A percentile compares a stretch with the other conserved stretches of the same genome.
Conservation (phyloP, 1,140 invertebrate species). For the Heliothis subflexa region DNA sequence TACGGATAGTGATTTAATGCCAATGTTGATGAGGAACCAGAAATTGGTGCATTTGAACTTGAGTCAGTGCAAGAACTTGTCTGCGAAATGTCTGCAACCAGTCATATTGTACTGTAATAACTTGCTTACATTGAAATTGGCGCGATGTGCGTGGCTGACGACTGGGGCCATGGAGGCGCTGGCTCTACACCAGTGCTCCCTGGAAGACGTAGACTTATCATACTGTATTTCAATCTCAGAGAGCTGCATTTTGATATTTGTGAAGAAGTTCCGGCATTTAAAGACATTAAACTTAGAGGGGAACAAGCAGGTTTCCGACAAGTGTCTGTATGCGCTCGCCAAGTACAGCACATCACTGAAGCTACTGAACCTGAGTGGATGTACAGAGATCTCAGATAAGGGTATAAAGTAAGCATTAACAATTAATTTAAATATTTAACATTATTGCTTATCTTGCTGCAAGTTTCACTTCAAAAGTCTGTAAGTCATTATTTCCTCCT, state of each 20-base stretch:
- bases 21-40: conserved; percentile 83
- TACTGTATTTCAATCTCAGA: conserved; percentile 85
- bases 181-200: conserved; percentile 84
- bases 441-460: not conserved
- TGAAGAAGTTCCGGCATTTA: conserved; percentile 85
- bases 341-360: conserved; percentile 84
- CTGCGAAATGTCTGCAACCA: conserved; percentile 86
- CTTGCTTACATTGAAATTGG: conserved; percentile 84
- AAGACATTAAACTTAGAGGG: conserved; percentile 86
- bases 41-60: conserved; percentile 84
- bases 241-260: conserved; percentile 86
- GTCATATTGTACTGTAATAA: conserved; percentile 87
- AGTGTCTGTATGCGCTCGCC: conserved; percentile 85
- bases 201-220: conserved; percentile 87
- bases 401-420: conserved; percentile 83
- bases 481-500: too few relatives aligned
- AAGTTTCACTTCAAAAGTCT: not conserved
- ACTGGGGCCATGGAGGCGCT: conserved; percentile 87
- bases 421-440: not conserved
- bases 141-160: conserved; percentile 86
- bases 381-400: conserved; percentile 86
- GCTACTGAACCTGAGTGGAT: conserved; percentile 86
- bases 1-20: conserved; percentile 83
- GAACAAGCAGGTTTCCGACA: conserved; percentile 86
- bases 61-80: conserved; percentile 86